phyloP scores from a whole-genome alignment of 2,888 invertebrate species.

The Agriopis marginaria region DNA sequence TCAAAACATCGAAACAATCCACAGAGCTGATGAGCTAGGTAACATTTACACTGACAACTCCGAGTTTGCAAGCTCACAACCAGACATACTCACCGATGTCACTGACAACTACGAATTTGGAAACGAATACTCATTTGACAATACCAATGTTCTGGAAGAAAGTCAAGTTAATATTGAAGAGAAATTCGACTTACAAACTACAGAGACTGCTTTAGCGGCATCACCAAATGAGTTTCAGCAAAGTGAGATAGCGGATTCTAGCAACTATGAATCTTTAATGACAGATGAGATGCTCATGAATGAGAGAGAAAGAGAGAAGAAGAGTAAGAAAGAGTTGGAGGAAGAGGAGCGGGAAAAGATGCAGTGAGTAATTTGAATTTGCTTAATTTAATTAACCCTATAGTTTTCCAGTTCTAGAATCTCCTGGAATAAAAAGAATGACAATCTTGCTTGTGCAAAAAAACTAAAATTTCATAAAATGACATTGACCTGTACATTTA shows the following conservation, averaged over 20 bases:
- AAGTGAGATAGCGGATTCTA: slow-evolving; percentile 58
- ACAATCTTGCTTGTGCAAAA: too few species aligned
- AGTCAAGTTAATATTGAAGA: slow-evolving; percentile 53
- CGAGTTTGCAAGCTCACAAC: slow-evolving; percentile 67
- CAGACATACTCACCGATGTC: slow-evolving; percentile 65
- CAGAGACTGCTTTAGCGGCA: slow-evolving; percentile 54
- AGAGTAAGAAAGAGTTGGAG: slow-evolving; percentile 93
- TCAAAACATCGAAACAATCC: slow-evolving; percentile 70
- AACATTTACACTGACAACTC: slow-evolving; percentile 76
- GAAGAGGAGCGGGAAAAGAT: slow-evolving; percentile 98
- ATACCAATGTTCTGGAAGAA: slow-evolving; percentile 58
- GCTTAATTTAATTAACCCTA: not conserved
- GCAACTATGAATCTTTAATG: slow-evolving; percentile 68
- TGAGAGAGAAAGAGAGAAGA: slow-evolving; percentile 89
- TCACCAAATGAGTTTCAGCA: slow-evolving; percentile 70
- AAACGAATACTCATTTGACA: slow-evolving; percentile 75
- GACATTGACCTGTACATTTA: not conserved
- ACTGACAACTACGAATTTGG: slow-evolving; percentile 76
- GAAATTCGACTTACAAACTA: slow-evolving; percentile 56
- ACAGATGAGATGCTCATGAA: slow-evolving; percentile 77
- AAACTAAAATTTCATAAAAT: too few species aligned
- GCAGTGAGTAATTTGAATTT: slow-evolving; percentile 89
- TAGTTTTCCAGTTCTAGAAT: not conserved
- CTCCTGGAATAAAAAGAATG: too few species aligned
- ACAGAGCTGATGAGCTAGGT: slow-evolving; percentile 77